These are phyloP conservation scores for Dicrostonyx torquatus DNA, from an alignment of 2,797 vertebrate genomes.

Conservation along the genomic window DNA sequence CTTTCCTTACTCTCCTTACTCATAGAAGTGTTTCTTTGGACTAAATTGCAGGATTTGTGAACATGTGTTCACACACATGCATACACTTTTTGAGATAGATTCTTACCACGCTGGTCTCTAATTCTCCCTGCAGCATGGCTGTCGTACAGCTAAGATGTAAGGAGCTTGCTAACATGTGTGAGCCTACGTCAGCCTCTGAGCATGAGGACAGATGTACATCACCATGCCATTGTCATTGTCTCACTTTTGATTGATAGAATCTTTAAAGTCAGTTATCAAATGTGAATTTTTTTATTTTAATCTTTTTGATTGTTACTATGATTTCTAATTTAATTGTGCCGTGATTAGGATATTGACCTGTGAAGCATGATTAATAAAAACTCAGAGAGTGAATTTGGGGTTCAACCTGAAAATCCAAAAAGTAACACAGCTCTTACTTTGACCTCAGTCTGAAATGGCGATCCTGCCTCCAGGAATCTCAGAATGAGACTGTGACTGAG, in stretches of 20 bases:
- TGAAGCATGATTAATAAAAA: too few species aligned
- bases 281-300: background rate
- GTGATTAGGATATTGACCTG: too few species aligned
- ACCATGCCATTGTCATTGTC: background rate
- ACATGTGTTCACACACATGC: background rate
- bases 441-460: too few species aligned
- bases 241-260: background rate
- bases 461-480: too few species aligned
- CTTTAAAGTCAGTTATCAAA: background rate
- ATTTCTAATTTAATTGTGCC: background rate
- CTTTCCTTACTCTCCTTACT: background rate
- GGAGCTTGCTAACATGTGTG: background rate
- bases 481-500: too few species aligned
- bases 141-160: background rate
- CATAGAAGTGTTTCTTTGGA: background rate
- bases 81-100: background rate
- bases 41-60: background rate
- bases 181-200: background rate
- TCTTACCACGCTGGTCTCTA: background rate
- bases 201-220: too few species aligned
- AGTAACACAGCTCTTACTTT: too few species aligned
- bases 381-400: too few species aligned
- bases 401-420: too few species aligned
- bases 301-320: background rate
- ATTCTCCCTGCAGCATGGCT: background rate